phyloP scores from a whole-genome alignment of 2,888 invertebrate genomes.

The Piscicola geometra region DNA sequence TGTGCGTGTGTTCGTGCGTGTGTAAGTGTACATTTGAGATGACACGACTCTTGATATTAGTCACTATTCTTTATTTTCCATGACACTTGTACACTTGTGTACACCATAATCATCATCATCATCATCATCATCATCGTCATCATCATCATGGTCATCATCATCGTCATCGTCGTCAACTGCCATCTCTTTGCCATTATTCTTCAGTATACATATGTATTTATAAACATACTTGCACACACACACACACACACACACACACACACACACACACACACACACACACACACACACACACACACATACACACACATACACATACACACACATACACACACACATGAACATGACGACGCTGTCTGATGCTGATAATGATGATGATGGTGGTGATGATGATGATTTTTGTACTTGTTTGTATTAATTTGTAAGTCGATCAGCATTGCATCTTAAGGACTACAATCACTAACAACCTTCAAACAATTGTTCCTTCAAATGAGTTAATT shows the following conservation, averaged over 20 bases:
- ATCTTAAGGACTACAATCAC: not conserved
- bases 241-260: slow-evolving; percentile 9
- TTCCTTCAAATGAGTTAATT: not conserved
- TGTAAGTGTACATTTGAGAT: not conserved
- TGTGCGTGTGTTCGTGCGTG: not conserved
- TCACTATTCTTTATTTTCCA: not conserved
- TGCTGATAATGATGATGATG: no score
- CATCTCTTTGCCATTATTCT: not conserved
- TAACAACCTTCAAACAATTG: not conserved
- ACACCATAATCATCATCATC: slow-evolving; percentile 12
- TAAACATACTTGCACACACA: not conserved
- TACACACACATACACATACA: not conserved
- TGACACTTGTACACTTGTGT: not conserved
- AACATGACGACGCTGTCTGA: not conserved
- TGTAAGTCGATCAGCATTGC: not conserved
- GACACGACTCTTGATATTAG: no score
- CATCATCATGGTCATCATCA: slow-evolving; percentile 9
- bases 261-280: slow-evolving; percentile 20
- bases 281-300: slow-evolving; percentile 17
- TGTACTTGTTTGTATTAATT: no score
- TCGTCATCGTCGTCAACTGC: not conserved
- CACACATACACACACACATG: not conserved
- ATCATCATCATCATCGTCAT: not conserved
- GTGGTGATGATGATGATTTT: no score
- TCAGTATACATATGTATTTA: not conserved